phyloP scores from a whole-genome alignment of 2,113 vertebrate species.

The Entosphenus tridentatus region DNA sequence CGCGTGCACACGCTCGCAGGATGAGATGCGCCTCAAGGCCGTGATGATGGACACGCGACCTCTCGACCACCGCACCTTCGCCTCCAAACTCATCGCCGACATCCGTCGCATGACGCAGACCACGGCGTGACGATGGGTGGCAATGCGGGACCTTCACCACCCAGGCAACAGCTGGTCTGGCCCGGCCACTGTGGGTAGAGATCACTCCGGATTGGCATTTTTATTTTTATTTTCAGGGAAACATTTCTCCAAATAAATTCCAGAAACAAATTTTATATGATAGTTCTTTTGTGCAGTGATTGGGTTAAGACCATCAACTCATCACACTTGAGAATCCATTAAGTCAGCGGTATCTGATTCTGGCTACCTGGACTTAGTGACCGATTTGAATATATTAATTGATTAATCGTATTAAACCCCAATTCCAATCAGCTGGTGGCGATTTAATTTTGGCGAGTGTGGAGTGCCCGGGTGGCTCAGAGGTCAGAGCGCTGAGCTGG shows the following conservation, averaged over 20 bases:
- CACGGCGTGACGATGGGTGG: slow-evolving; percentile 12
- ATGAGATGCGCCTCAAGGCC: slow-evolving; percentile 80
- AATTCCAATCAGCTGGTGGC: too few relatives aligned
- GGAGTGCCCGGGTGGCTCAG: too few relatives aligned
- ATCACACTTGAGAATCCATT: too few relatives aligned
- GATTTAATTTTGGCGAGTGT: too few relatives aligned
- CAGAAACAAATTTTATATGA: slow-evolving; percentile 22
- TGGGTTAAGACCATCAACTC: too few relatives aligned
- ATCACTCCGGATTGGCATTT: slow-evolving; percentile 19
- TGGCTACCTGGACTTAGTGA: too few relatives aligned
- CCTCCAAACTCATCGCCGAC: slow-evolving; percentile 49
- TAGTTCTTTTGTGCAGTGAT: slow-evolving; percentile 22
- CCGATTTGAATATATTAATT: too few relatives aligned
- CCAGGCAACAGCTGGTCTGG: slow-evolving; percentile 10
- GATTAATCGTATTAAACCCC: too few relatives aligned
- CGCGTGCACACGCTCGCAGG: slow-evolving; percentile 25
- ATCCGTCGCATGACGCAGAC: slow-evolving; percentile 38
- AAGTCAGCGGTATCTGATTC: too few relatives aligned
- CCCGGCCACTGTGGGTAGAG: slow-evolving; percentile 19
- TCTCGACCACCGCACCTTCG: slow-evolving; percentile 62
- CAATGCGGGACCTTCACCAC: slow-evolving; percentile 8
- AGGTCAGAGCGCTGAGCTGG: too few relatives aligned
- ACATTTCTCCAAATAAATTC: slow-evolving; percentile 38
- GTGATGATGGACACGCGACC: slow-evolving; percentile 62
- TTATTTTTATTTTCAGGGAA: slow-evolving; percentile 24